Evolutionary conservation across 1,140 invertebrate species (phyloP), one percentile per base, ranked within the genome.

Genomic region (Mamestra configurata): DNA sequence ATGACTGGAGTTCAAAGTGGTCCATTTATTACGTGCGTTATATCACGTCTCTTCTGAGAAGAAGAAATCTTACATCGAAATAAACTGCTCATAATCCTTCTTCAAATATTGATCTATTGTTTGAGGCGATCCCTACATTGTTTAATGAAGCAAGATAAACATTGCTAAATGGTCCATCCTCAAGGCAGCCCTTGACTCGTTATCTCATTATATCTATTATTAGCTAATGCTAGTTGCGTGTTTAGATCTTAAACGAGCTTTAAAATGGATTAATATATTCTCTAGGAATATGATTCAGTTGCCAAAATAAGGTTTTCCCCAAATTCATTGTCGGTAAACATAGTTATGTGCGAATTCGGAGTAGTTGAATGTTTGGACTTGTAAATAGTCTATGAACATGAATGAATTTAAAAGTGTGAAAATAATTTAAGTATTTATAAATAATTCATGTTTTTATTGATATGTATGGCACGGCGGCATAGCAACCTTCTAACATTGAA

Each of bases 101-200:
- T 31, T 3, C 37, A 40, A 40, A 40, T 49, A 49, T 49, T 49
- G 43, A 49, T n/a, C 24, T 13, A 24, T 57, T 27, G 22, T 57
- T 57, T 40, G 7, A 0, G 27, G 27, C 1, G 27, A 61, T 35
- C 27, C 57, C 8, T 20, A 31, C 4, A 59, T 37, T 22, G 35
- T 66, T 66, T 66, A 66, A 20, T 40, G 35, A 66, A 57, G 2
- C 53, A 57, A 22, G 61, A 40, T 66, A 66, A 66, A 66, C 35
- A 40, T 59, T 31, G 24, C 15, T 59, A 40, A 64, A n/a, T n/a
- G 31, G 57, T 37, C 57, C 27, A 61, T 35, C 10, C 35, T 40
- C 35, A 27, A 40, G 7, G 35, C 6, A 64, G 59, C 59, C 59
- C 59, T 64, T 64, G 59, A 64, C 59, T 64, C 18, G 59, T 57